Evolutionary conservation across 2,113 vertebrate species (phyloP).

Genomic region (Chionis minor): DNA sequence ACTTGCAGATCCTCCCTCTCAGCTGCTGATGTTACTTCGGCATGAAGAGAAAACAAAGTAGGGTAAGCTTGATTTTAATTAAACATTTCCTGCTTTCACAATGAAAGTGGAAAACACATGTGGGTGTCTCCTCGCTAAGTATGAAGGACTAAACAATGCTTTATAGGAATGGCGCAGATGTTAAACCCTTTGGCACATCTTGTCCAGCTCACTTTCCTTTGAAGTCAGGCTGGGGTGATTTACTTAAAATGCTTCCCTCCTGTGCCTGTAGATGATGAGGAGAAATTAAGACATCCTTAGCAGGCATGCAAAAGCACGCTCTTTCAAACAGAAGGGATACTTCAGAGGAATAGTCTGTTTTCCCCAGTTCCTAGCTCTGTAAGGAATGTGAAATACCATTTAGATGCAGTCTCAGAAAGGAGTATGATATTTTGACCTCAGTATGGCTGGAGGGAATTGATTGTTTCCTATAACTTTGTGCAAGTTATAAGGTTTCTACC

Average conservation of each 20-base stretch:
- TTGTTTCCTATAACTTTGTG: background rate
- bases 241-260: background rate
- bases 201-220: conserved; percentile 47
- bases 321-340: background rate
- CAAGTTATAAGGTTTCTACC: background rate
- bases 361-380: background rate
- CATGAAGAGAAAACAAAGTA: conserved; percentile 13
- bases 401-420: background rate
- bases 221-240: background rate
- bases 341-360: background rate
- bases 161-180: background rate
- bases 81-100: conserved; percentile 63
- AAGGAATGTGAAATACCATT: background rate
- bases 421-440: background rate
- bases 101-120: conserved; percentile 45
- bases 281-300: background rate
- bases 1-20: background rate
- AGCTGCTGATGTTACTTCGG: background rate
- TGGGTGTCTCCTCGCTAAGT: conserved; percentile 47
- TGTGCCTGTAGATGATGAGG: background rate
- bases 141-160: conserved; percentile 48
- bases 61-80: conserved; percentile 50
- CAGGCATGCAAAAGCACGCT: background rate
- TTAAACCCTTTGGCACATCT: conserved; percentile 40
- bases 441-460: background rate